Conservation (phyloP, 2,888 invertebrate species). For the Platycheirus rosarum region DNA sequence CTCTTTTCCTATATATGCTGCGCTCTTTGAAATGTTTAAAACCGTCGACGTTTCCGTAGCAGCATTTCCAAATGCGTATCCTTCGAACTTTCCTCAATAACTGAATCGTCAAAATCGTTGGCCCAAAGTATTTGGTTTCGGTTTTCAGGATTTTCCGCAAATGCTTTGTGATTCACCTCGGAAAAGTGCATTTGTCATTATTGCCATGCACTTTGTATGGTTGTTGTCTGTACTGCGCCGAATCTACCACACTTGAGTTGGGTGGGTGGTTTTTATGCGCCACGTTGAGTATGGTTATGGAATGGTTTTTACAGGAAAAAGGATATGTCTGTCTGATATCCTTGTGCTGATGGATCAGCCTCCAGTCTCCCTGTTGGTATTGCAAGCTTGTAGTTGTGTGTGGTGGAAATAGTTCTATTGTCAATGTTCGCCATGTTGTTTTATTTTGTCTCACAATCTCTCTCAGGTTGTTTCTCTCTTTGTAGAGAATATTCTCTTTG, state of each 20-base stretch:
- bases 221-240: conserved; percentile 31
- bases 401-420: conserved; percentile 40
- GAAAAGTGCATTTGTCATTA: conserved; percentile 46
- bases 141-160: conserved; percentile 18
- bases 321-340: conserved; percentile 60
- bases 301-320: conserved; percentile 51
- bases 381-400: conserved; percentile 31
- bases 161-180: conserved; percentile 22
- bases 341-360: conserved; percentile 7
- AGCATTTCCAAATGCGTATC: conserved; percentile 78
- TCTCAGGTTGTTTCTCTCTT: conserved; percentile 38
- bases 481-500: neutral
- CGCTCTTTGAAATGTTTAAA: conserved; percentile 42
- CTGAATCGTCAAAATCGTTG: conserved; percentile 75
- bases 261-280: neutral
- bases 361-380: conserved; percentile 12
- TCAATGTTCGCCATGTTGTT: conserved; percentile 57
- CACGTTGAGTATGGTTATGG: conserved; percentile 67
- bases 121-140: conserved; percentile 45
- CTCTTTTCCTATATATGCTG: conserved; percentile 16
- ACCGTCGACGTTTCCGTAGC: conserved; percentile 71
- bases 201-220: conserved; percentile 2
- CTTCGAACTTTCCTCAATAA: conserved; percentile 81
- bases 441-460: conserved; percentile 41
- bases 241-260: conserved; percentile 52